Evolutionary conservation across 1,140 invertebrate genomes (phyloP), one percentile per base, ranked within the genome.

Genomic region (Neodiprion lecontei): DNA sequence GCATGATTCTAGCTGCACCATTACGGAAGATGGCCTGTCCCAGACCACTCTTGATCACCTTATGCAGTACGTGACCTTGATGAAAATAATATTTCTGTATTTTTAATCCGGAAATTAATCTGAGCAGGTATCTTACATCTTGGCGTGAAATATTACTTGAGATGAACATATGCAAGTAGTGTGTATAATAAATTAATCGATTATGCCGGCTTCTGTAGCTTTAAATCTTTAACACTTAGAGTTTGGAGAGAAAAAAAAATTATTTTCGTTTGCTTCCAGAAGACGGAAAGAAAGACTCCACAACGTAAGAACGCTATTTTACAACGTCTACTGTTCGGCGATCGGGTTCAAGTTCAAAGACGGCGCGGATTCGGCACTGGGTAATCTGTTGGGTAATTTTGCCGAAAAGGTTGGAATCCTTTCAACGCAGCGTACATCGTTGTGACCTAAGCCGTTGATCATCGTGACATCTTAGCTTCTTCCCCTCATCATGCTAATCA

Each of bases 381-480:
- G 89, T 61, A 89, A 89, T 74, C 73, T 92, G 9, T 81, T 91
- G 17, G 90, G 90, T 70, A 91, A 90, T 74, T 88, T 92, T 79
- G 90, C 89, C 50, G 90, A 91, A 77, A 92, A 90, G 89, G 90
- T 92, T 74, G 91, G 91, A 17, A 88, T 91, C 72, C 80, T 88
- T 78, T 88, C 84, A 68, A 82, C 82, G 75, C 84, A 88, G 78
- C 84, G 86, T 69, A 88, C 87, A 75, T 85, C 88, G 70, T 88
- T 88, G 83, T 89, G 87, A 88, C 86, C 53, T 61, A 61, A 61
- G 53, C 53, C 53, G 53, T 61, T 17, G 53, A 61, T 61, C 53
- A 61, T 61, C 53, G 53, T 14, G 5, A 17, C 53, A 17, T 17
- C 53, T 61, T 61, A 14, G 53, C 53, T 61, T 61, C 53, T 61